These are phyloP conservation scores for Nymphalis c-album DNA, from an alignment of 2,888 invertebrate genomes.

Conservation along the genomic window DNA sequence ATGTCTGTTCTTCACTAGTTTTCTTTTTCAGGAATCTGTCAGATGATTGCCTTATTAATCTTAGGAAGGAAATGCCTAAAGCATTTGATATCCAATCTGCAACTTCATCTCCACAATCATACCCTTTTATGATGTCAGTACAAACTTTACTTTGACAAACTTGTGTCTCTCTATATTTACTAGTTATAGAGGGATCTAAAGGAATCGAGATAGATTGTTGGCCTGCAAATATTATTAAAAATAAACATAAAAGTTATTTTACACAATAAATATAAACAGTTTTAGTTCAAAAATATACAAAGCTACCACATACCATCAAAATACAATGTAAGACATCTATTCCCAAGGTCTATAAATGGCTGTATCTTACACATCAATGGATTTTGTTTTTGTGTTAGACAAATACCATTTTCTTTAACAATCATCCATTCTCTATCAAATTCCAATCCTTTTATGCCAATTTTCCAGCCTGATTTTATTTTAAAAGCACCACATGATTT, in stretches of 20 bases:
- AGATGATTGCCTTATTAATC: slow-evolving; percentile 84
- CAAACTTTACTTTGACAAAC: slow-evolving; percentile 92
- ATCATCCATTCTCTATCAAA: slow-evolving; percentile 98
- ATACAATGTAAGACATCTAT: slow-evolving; percentile 77
- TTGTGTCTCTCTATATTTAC: slow-evolving; percentile 54
- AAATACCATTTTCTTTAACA: slow-evolving; percentile 88
- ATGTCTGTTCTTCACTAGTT: slow-evolving; percentile 48
- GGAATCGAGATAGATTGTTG: slow-evolving; percentile 77
- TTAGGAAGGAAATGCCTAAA: slow-evolving; percentile 84
- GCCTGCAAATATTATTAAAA: slow-evolving; percentile 56
- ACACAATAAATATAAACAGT: neutral
- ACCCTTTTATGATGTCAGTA: slow-evolving; percentile 88
- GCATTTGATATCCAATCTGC: slow-evolving; percentile 90
- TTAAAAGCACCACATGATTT: slow-evolving; percentile 94
- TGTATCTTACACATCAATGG: slow-evolving; percentile 88
- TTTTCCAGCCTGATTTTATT: slow-evolving; percentile 84
- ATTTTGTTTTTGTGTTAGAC: slow-evolving; percentile 93
- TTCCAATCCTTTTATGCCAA: slow-evolving; percentile 89
- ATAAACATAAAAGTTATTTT: neutral
- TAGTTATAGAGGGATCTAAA: slow-evolving; percentile 60
- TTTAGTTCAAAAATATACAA: slow-evolving; percentile 8
- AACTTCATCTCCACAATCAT: slow-evolving; percentile 91
- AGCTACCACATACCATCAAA: slow-evolving; percentile 79
- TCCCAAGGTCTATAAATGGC: slow-evolving; percentile 85
- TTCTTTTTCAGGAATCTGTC: slow-evolving; percentile 62